Conservation (phyloP, 2,797 vertebrate species). For the Poeciliopsis paucimaculata region DNA sequence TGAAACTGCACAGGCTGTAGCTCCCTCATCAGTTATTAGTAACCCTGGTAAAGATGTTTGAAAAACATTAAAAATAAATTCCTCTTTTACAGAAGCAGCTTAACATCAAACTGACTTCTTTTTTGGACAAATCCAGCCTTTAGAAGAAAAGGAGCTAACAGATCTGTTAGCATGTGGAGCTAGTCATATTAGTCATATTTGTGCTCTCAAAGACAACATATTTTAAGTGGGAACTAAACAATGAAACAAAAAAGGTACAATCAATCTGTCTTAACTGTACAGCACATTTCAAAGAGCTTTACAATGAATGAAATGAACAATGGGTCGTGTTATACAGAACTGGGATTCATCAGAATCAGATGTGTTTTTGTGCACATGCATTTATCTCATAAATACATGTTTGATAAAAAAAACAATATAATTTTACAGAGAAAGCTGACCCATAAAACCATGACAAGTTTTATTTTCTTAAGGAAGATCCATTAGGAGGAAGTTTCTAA, state of each 20-base stretch:
- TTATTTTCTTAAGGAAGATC: not conserved
- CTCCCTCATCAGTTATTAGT: not conserved
- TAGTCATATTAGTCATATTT: not conserved
- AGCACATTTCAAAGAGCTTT: too few species aligned
- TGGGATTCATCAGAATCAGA: not conserved
- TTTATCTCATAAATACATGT: not conserved
- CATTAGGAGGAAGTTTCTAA: not conserved
- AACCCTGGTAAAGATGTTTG: too few species aligned
- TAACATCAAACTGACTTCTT: not conserved
- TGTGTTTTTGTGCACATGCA: not conserved
- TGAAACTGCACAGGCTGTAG: slow-evolving; percentile 1
- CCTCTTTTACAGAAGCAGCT: not conserved
- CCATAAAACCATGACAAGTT: not conserved
- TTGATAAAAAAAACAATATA: too few species aligned
- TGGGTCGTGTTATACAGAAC: not conserved
- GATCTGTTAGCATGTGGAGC: not conserved
- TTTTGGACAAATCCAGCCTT: not conserved
- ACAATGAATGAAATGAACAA: not conserved
- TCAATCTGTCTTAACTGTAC: too few species aligned
- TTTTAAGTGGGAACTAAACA: not conserved
- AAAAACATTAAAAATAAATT: not conserved
- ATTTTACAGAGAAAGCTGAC: not conserved
- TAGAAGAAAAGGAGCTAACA: not conserved
- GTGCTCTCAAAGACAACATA: not conserved
- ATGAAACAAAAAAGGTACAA: not conserved